Base-by-base conservation (phyloP, 2,888 invertebrate species). In the Pasiphila rectangulata region DNA sequence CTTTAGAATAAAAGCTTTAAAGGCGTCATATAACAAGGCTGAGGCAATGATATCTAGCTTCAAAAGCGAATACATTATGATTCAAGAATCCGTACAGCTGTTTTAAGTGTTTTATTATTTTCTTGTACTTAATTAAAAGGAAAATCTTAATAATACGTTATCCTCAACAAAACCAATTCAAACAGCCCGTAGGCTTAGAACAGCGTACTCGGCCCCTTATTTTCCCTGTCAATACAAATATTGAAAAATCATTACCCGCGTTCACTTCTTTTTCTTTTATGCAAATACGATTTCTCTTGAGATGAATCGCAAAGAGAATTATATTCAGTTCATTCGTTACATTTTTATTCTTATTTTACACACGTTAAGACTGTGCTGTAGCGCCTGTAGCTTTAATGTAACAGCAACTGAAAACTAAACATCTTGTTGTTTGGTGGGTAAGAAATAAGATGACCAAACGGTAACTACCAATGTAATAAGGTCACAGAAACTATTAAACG, bases 181-280 rank as follows among this genome's bases (percentile, higher is more conserved):
- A 57, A 57, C 57, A 56, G 35, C 64, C 61, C 56, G 49, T 20
- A 61, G 59, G 57, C 58, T 54, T 47, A 36, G 40, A 49, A 49
- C 20, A 40, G 54, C 46, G 56, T 55, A 56, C 61, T 56, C 64
- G 50, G 59, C 57, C 67, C 64, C 59, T 67, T 73, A 76, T 74
- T 73, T 73, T 71, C 64, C 67, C 61, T 67, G 70, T 71, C 72
- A 75, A 77, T 72, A 76, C 69, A 75, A 77, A 75, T 73, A 75
- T 72, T 74, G 72, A 73, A 74, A 79, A 76, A 73, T 75, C 70
- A 74, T 79, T 77, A 75, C 67, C 66, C 63, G 58, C 66, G 65
- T 68, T 69, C 66, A 67, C 63, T 65, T 72, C 63, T 66, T 73
- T 72, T 75, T 66, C 67, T 72, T 70, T 67, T 67, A 68, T 67